These are phyloP conservation scores for Dermatemys mawii DNA, from an alignment of 2,113 vertebrate species.

Conservation along the genomic window DNA sequence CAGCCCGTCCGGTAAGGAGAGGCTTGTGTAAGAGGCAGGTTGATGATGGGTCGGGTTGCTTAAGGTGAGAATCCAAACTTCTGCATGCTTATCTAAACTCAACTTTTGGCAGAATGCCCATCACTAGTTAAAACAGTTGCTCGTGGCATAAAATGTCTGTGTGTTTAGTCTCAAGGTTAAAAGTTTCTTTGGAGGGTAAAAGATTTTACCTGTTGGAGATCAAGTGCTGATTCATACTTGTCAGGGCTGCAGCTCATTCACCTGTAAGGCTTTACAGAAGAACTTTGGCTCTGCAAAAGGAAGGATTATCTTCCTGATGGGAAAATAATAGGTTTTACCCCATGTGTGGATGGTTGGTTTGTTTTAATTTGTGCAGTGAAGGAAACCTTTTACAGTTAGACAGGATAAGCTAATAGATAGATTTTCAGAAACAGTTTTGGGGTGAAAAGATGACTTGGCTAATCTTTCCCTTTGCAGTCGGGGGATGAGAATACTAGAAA, in stretches of 20 bases:
- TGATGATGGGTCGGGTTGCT: neutral
- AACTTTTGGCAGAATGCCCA: neutral
- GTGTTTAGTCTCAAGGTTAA: neutral
- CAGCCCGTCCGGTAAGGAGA: neutral
- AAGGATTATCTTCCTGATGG: slow-evolving; percentile 55
- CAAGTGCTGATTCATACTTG: neutral
- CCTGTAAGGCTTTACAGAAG: neutral
- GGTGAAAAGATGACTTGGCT: neutral
- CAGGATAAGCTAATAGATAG: neutral
- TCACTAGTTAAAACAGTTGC: neutral
- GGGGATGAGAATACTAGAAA: neutral
- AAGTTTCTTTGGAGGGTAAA: neutral
- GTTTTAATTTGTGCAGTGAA: slow-evolving; percentile 22
- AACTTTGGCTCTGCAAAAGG: slow-evolving; percentile 26
- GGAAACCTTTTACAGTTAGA: slow-evolving; percentile 9
- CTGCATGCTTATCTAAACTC: accelerated
- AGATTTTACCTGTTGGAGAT: neutral
- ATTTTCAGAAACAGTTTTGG: neutral
- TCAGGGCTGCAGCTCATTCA: slow-evolving; percentile 19
- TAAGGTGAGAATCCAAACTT: neutral
- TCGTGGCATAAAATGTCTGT: neutral
- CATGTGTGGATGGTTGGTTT: neutral
- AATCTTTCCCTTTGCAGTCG: neutral
- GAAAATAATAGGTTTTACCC: slow-evolving; percentile 53
- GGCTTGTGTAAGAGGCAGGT: neutral